These are phyloP conservation scores for Agrochola circellaris DNA, from an alignment of 2,888 invertebrate genomes.

Conservation along the genomic window DNA sequence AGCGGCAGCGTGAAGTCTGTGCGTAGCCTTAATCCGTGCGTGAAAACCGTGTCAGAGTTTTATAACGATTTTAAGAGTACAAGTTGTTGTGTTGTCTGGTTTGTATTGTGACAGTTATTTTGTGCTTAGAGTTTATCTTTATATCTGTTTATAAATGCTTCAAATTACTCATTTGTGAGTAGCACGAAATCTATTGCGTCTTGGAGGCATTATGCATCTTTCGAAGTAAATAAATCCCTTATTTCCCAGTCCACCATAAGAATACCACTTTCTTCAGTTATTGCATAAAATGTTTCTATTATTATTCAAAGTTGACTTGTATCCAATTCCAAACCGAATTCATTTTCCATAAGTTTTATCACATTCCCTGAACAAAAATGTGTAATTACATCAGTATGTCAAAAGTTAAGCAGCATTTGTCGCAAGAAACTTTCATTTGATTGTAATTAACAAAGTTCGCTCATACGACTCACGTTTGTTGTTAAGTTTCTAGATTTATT, in stretches of 20 bases:
- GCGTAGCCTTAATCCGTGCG: conserved; percentile 56
- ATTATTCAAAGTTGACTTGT: background rate
- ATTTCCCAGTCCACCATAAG: background rate
- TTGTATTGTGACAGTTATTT: conserved; percentile 19
- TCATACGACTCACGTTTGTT: conserved; percentile 54
- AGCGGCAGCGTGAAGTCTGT: conserved; percentile 67
- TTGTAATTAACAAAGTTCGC: conserved; percentile 65
- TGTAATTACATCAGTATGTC: conserved; percentile 66
- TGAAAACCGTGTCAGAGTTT: conserved; percentile 58
- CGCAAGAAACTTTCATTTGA: conserved; percentile 55
- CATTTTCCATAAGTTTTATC: conserved; percentile 2
- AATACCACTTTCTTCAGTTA: background rate
- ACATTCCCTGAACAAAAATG: conserved; percentile 33
- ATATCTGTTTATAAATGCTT: background rate
- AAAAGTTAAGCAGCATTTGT: conserved; percentile 57
- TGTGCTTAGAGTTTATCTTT: background rate
- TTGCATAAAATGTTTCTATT: background rate
- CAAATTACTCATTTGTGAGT: background rate
- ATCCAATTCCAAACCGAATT: background rate
- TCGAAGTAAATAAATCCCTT: background rate
- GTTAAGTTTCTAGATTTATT: conserved; percentile 50
- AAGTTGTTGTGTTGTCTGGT: conserved; percentile 17
- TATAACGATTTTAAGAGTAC: conserved; percentile 42
- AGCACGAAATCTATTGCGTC: background rate
- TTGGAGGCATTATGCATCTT: background rate